Base-by-base conservation (phyloP, 1,140 invertebrate species). In the Lysiphlebus fabarum region DNA sequence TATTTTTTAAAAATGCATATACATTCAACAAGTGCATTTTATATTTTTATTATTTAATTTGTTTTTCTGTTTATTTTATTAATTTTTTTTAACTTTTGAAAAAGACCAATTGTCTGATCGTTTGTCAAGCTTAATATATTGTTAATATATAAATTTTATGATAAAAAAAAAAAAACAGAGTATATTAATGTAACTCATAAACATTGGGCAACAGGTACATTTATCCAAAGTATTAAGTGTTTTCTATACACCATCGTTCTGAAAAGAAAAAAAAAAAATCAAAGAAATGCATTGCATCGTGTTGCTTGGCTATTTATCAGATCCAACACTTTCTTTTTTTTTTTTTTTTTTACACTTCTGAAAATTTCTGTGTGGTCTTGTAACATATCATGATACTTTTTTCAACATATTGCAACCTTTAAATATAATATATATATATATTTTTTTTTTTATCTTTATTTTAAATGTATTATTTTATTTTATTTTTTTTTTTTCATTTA, bases 151-250 rank as follows among this genome's bases (percentile, higher is more conserved):
- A 41, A 7, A 7, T 41, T 41, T 41, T 11, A 11, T 41, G 11
- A 11, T 7, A 11, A 41, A 41, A 2, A 11, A 41, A 41, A 2
- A 58, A 65, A 70, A 65, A 69, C 68, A 68, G 70, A 66, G 66
- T 69, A 75, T 73, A 70, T 73, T 75, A 73, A 75, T 75, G 73
- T 67, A 67, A 62, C 68, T 71, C 72, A 72, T 73, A 73, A 75
- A 74, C 66, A 60, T 51, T 70, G 65, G 61, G 73, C 73, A 75
- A 75, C 73, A 75, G 73, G 73, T 75, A 73, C 70, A 75, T 74
- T 75, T 74, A 68, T 74, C 70, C 45, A 63, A 61, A 61, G 61
- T 59, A 26, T 26, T 26, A 26, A 26, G 17, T 26, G 17, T 26
- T 26, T 26, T 1, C 17, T 26, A n/a, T n/a, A 53, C 48, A 37